Evolutionary conservation across 2,888 invertebrate species (phyloP).

Genomic region (Octonoba sinensis): DNA sequence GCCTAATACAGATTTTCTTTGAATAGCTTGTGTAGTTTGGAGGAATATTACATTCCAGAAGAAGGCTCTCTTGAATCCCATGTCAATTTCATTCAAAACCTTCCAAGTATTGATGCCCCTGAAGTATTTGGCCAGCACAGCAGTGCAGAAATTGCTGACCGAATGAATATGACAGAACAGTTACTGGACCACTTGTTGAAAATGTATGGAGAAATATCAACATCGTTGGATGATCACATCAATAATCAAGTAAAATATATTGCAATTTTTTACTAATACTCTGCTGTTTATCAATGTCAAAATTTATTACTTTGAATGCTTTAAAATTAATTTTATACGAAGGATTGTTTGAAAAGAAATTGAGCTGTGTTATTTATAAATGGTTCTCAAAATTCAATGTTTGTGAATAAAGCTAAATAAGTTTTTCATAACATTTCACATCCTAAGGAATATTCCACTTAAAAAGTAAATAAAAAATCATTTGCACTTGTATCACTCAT

Average conservation of each 20-base stretch:
- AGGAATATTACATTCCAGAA: conserved; percentile 84
- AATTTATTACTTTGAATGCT: too few relatives aligned
- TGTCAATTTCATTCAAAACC: conserved; percentile 82
- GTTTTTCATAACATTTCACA: too few relatives aligned
- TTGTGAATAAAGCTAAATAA: too few relatives aligned
- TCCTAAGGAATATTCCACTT: too few relatives aligned
- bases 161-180: conserved; percentile 83
- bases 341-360: too few relatives aligned
- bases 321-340: too few relatives aligned
- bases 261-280: not conserved
- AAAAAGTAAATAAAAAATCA: too few relatives aligned
- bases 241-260: conserved; percentile 79
- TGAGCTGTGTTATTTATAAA: too few relatives aligned
- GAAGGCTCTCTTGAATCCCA: conserved; percentile 87
- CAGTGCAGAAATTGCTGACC: conserved; percentile 88
- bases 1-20: not conserved
- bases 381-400: too few relatives aligned
- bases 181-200: conserved; percentile 85
- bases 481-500: too few relatives aligned
- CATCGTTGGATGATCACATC: conserved; percentile 77
- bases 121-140: conserved; percentile 92
- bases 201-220: conserved; percentile 79
- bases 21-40: conserved; percentile 79
- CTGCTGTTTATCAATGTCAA: too few relatives aligned
- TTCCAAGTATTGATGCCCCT: conserved; percentile 84